phyloP scores from a whole-genome alignment of 2,797 vertebrate genomes.

The Petrocephalus schoutedeni region DNA sequence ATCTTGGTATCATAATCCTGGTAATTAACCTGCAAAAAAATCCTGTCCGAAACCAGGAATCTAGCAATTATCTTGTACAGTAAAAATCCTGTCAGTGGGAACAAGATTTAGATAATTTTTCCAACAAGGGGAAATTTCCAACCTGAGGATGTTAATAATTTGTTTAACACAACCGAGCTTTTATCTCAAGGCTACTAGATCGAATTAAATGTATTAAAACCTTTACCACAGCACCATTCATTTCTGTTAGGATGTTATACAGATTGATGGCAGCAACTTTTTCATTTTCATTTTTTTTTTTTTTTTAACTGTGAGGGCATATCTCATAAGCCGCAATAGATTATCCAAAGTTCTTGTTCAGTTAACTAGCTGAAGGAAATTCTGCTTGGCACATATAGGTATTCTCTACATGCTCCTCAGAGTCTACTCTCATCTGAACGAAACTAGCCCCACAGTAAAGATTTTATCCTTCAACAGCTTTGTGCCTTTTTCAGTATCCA shows the following conservation, averaged over 20 bases:
- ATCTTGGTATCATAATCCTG: neutral
- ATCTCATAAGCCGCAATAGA: neutral
- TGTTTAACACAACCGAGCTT: neutral
- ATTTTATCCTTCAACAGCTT: neutral
- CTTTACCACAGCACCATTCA: neutral
- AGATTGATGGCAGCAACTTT: neutral
- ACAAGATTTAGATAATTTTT: neutral
- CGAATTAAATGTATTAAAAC: neutral
- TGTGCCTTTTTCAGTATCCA: neutral
- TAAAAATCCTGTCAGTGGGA: neutral
- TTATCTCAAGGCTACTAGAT: neutral
- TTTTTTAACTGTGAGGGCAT: neutral
- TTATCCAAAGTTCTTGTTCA: neutral
- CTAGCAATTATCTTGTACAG: neutral
- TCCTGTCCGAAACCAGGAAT: neutral
- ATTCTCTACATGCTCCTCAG: neutral
- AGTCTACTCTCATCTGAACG: neutral
- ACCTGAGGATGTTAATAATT: neutral
- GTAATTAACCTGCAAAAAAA: neutral
- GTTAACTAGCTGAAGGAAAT: neutral
- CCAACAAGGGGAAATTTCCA: neutral
- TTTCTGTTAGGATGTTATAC: neutral
- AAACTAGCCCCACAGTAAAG: neutral
- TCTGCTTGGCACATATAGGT: neutral
- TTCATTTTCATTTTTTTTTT: neutral